Conservation (phyloP, 2,888 invertebrate genomes). For the Erebia epiphron region DNA sequence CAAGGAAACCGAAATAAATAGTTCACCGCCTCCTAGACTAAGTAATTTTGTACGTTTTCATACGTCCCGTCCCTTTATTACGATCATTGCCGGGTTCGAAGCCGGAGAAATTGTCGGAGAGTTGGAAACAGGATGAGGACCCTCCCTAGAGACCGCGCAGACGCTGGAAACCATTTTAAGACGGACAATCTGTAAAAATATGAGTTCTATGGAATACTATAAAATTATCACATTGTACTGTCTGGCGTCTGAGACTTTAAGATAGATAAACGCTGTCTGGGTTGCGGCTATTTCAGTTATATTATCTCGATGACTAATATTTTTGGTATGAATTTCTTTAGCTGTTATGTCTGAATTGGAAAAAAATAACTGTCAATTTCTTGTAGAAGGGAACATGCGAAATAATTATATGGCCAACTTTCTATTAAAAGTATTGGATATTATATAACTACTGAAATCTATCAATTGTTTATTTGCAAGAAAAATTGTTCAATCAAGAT, state of each 20-base stretch:
- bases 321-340: not conserved
- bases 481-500: no score
- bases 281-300: not conserved
- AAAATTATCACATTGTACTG: slow-evolving; percentile 28
- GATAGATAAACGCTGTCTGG: slow-evolving; percentile 6
- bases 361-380: no score
- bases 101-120: slow-evolving; percentile 36
- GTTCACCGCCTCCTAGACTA: slow-evolving; percentile 1
- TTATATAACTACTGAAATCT: no score
- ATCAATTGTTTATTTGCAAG: no score
- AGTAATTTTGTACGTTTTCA: slow-evolving; percentile 52
- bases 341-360: not conserved
- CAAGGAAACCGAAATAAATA: not conserved
- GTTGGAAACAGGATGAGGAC: slow-evolving; percentile 25
- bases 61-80: slow-evolving; percentile 42
- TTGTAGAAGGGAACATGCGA: not conserved
- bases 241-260: slow-evolving; percentile 46
- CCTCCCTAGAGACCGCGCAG: slow-evolving; percentile 29
- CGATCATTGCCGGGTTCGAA: slow-evolving; percentile 37
- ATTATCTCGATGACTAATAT: not conserved
- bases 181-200: slow-evolving; percentile 26
- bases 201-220: slow-evolving; percentile 24
- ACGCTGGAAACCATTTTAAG: slow-evolving; percentile 29
- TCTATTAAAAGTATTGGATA: no score
- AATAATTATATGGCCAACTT: not conserved